Evolutionary conservation across 2,113 vertebrate genomes (phyloP), one percentile per base, ranked within the genome.

Genomic region (Fukomys damarensis): DNA sequence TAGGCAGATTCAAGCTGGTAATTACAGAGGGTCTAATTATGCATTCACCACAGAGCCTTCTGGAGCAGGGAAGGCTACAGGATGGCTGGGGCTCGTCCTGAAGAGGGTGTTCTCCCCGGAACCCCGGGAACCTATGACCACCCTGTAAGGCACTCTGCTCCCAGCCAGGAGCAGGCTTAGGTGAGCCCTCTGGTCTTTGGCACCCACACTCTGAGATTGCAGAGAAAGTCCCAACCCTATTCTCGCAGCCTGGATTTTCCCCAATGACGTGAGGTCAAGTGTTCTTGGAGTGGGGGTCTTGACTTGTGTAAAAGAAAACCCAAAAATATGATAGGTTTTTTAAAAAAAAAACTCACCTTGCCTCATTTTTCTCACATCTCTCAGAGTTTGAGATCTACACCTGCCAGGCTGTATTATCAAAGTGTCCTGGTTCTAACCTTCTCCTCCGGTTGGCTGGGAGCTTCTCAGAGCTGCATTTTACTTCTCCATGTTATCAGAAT

Each of bases 1-100:
- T 93, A 94, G 95, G 93, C 97, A 97, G 98, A 96, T 74, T 95
- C 98, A 96, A 96, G 96, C 94, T 96, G 97, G 95, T 95, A 95
- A 98, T 98, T 97, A 98, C 96, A 81, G 86, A 93, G 93, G 97
- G 90, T 92, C 97, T 97, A 90, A 97, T 98, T 96, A 96, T 59
- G 93, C 30, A 95, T 98, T 90, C 98, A 93, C 96, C 90, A n/a
- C 38, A 0, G 89, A 95, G 96, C 95, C 96, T 96, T 96, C 93
- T 94, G 92, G 84, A 93, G 72, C 59, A 38, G 38, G 66, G 54
- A 68, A 52, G 93, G 92, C 93, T 94, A 54, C 91, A 61, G 95
- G 86, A 77, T 58, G 86, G 74, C 79, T 93, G 63, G 46, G 32
- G 1, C 56, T 94, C 86, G 56, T 61, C 95, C 91, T 35, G 43